Percentiles rank a stretch among this genome's conserved stretches.
These are phyloP conservation scores for Microctenopoma lineatum DNA, from an alignment of 2,797 vertebrate genomes.

Conservation along the genomic window DNA sequence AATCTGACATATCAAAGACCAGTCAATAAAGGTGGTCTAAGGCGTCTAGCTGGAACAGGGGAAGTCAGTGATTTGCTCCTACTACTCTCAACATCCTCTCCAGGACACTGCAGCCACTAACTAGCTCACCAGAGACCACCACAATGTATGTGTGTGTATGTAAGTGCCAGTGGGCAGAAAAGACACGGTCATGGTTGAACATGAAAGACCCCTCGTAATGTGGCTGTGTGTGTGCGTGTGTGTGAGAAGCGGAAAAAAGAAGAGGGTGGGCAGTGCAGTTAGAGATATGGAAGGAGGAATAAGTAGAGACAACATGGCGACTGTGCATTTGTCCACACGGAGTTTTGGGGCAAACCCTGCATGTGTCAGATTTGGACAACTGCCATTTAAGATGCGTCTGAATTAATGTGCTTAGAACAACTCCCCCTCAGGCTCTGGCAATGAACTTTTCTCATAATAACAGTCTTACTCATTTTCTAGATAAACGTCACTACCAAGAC, in stretches of 20 bases:
- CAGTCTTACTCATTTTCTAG: slow-evolving; percentile 18
- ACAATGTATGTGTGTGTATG: slow-evolving; percentile 30
- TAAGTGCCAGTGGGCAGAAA: slow-evolving; percentile 39
- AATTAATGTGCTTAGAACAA: slow-evolving; percentile 24
- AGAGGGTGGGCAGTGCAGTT: not conserved
- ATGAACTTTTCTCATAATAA: slow-evolving; percentile 31
- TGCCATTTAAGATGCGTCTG: slow-evolving; percentile 24
- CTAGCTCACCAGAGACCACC: slow-evolving; percentile 52
- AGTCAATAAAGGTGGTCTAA: slow-evolving; percentile 34
- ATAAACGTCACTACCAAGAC: slow-evolving; percentile 22
- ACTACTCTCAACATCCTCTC: slow-evolving; percentile 67
- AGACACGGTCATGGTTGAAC: slow-evolving; percentile 55
- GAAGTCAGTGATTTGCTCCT: slow-evolving; percentile 75
- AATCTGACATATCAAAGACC: slow-evolving; percentile 26
- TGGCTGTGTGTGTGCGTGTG: slow-evolving; percentile 7
- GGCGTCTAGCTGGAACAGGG: slow-evolving; percentile 56
- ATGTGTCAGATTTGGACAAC: slow-evolving; percentile 43
- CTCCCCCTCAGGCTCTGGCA: slow-evolving; percentile 41
- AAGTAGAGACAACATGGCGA: slow-evolving; percentile 22
- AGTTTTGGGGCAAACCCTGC: slow-evolving; percentile 37
- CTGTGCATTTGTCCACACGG: slow-evolving; percentile 39
- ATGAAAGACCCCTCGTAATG: slow-evolving; percentile 62
- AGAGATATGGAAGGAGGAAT: slow-evolving; percentile 16
- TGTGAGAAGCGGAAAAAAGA: slow-evolving; percentile 11
- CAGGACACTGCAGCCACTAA: slow-evolving; percentile 58